Evolutionary conservation across 1,140 invertebrate species (phyloP), one percentile per base, ranked within the genome.

Genomic region (Plectus sambesii): DNA sequence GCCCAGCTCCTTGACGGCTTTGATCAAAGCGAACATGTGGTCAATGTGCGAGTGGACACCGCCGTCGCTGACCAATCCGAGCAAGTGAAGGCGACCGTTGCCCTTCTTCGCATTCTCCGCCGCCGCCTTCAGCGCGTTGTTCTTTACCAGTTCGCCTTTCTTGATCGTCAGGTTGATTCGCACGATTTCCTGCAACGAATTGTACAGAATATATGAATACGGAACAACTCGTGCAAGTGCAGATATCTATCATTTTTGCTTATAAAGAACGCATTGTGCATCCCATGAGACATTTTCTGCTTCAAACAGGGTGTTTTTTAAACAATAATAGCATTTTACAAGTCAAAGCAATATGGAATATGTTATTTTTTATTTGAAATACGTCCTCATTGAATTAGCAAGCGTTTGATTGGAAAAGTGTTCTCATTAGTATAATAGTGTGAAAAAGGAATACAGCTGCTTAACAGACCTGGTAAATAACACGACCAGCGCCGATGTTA

Each of bases 31-130:
- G 42, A 71, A 70, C 15, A 76, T 53, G 54, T 75, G 74, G 5
- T 75, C 57, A 40, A 75, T 75, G 55, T 77, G 75, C 12, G 69
- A 71, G 53, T 75, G 74, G 35, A 75, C 74, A 25, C 74, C 73
- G 26, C 73, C 73, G 55, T 76, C 73, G 42, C 70, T 73, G n/a
- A 74, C 66, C 49, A 74, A 53, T 20, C 72, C 72, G 2, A 66
- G 51, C 3, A 74, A 53, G 60, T 75, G 73, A 17, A 74, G 48
- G 22, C 74, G 49, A 15, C 73, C 73, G 38, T 50, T 67, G 9
- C 49, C 59, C 1, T 50, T 55, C 41, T 64, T 72, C 8, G 71
- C 72, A 17, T 67, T 56, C 5, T 72, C 56, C 41, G 62, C 69
- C 8, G 72, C 66, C 17, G 59, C 61, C 0, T 64, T 47, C 24